Evolutionary conservation across 2,113 vertebrate genomes (phyloP), one percentile per base, ranked within the genome.

Genomic region (Sinocyclocheilus grahami): DNA sequence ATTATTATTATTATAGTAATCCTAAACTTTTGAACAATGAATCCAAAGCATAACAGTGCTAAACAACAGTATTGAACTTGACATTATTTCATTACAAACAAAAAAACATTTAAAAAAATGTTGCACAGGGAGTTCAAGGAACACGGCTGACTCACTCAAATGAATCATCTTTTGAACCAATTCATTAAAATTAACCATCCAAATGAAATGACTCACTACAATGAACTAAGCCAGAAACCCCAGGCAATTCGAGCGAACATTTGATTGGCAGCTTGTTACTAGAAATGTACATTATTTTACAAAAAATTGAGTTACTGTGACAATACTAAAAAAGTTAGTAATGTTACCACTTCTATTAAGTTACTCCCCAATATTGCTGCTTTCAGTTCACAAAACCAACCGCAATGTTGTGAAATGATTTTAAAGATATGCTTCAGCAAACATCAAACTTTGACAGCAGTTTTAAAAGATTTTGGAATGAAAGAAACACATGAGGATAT

Each of bases 161-260:
- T 77, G 24, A 77, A 33, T 72, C 69, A 69, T 69, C n/a, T 62
- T 62, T 69, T 33, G 30, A 76, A 27, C 42, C 42, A 78, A 2
- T 55, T 51, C 13, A 55, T 55, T 78, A 2, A 78, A 78, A 10
- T 53, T 7, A 78, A 20, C 14, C 74, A 46, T 51, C n/a, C 13
- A 55, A 78, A 27, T 53, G 0, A 78, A 78, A 78, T 55, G 75
- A 55, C 75, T 78, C 75, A 78, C 46, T 18, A 30, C 27, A 30
- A 18, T 30, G 48, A 78, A 16, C 30, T 60, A 60, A 60, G 55
- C 7, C 75, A 33, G 75, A 13, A 7, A 20, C 8, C 33, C 33
- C 18, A 39, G 16, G 30, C 8, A 5, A 30, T 77, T 30, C 3
- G n/a, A 8, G 6, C 27, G 1, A 77, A 48, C 48, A 5, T 77